Percentiles rank a stretch among this genome's conserved stretches.
phyloP scores from a whole-genome alignment of 2,888 invertebrate genomes.

The Polydrusus pterygomalis region DNA sequence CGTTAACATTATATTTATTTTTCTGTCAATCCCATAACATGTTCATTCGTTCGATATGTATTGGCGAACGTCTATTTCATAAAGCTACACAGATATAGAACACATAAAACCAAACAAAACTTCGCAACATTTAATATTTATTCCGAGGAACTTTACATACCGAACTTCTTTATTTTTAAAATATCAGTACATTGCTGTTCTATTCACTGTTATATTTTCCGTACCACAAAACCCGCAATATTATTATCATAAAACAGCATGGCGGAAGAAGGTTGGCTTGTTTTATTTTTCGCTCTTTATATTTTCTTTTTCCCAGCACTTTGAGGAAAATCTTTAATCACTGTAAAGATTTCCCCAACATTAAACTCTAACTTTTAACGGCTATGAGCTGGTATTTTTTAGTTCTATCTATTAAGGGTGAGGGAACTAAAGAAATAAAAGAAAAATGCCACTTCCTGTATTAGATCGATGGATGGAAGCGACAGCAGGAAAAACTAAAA shows the following conservation, averaged over 20 bases:
- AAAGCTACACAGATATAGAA: conserved; percentile 7
- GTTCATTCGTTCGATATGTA: not conserved
- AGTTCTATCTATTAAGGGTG: conserved; percentile 12
- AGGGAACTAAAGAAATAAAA: not conserved
- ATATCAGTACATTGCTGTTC: conserved; percentile 24
- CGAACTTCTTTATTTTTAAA: conserved; percentile 14
- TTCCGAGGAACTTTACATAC: conserved; percentile 16
- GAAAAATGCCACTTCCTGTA: no score
- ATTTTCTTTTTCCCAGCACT: conserved; percentile 49
- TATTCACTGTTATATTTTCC: conserved; percentile 52
- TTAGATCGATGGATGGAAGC: no score
- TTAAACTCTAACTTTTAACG: conserved; percentile 52
- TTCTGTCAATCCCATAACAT: not conserved
- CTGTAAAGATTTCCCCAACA: conserved; percentile 53
- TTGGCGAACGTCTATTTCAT: conserved; percentile 9
- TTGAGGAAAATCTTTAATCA: conserved; percentile 54
- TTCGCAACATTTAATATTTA: conserved; percentile 17
- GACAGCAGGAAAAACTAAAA: no score
- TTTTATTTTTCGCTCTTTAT: conserved; percentile 48
- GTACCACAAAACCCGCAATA: conserved; percentile 43
- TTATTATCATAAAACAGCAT: conserved; percentile 53
- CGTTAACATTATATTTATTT: not conserved
- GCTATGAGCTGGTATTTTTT: conserved; percentile 38
- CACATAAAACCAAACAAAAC: conserved; percentile 11
- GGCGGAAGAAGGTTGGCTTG: conserved; percentile 45